These are phyloP conservation scores for Zosterops pallidus DNA, from an alignment of 2,113 vertebrate genomes.

Conservation along the genomic window DNA sequence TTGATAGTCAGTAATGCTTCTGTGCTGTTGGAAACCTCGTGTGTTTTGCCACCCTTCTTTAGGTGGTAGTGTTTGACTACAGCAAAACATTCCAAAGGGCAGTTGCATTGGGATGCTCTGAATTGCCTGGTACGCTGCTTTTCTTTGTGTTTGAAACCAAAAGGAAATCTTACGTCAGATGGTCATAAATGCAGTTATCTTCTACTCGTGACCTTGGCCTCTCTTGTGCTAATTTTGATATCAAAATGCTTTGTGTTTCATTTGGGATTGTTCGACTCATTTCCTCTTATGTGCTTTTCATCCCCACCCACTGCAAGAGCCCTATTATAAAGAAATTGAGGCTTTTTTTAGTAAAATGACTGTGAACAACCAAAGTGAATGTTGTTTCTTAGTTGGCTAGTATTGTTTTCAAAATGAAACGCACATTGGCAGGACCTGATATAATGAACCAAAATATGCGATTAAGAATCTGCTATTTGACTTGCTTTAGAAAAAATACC, in stretches of 20 bases:
- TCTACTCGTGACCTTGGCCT: background rate
- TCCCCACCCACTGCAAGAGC: constrained; percentile 1
- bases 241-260: constrained; percentile 5
- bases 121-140: background rate
- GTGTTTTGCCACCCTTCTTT: background rate
- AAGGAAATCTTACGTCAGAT: background rate
- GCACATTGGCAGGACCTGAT: background rate
- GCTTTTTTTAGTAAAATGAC: constrained; percentile 4
- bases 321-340: background rate
- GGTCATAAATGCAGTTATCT: background rate
- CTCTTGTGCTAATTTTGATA: constrained; percentile 49
- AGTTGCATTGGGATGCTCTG: background rate
- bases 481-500: background rate
- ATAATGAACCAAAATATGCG: background rate
- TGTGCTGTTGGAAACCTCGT: background rate
- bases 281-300: constrained; percentile 35
- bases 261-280: constrained; percentile 14
- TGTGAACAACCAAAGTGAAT: background rate
- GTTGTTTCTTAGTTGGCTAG: background rate
- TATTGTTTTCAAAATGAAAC: background rate
- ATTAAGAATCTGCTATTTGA: background rate
- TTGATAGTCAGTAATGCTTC: background rate
- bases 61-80: constrained; percentile 10
- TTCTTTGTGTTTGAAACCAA: background rate
- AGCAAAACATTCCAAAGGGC: background rate